A percentile compares a stretch with the other conserved stretches of the same genome.
phyloP scores from a whole-genome alignment of 2,888 invertebrate species.

The Leucania comma region DNA sequence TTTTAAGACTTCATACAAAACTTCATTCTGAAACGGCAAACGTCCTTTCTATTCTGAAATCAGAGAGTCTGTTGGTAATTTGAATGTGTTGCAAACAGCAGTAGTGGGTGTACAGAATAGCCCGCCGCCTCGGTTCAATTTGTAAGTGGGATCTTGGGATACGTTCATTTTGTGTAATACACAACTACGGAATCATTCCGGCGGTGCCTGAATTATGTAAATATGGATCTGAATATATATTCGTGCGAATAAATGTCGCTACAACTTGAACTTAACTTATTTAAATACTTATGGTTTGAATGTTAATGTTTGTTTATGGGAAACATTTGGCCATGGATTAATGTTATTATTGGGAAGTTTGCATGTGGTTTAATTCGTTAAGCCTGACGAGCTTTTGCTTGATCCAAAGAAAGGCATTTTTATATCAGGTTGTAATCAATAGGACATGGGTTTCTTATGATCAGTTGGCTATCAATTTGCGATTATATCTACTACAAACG shows the following conservation, averaged over 20 bases:
- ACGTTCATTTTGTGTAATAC: constrained; percentile 89
- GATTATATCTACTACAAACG: no score
- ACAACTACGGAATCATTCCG: constrained; percentile 84
- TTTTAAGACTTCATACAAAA: not conserved
- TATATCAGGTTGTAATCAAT: not conserved
- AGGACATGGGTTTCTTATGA: not conserved
- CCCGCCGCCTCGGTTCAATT: constrained; percentile 83
- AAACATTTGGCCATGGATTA: constrained; percentile 24
- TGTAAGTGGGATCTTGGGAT: constrained; percentile 90
- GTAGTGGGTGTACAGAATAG: constrained; percentile 76
- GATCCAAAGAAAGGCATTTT: not conserved
- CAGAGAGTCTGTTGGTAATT: constrained; percentile 7
- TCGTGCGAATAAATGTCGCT: constrained; percentile 74
- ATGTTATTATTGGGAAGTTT: not conserved
- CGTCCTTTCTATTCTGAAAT: not conserved
- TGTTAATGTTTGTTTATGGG: constrained; percentile 38
- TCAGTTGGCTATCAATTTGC: not conserved
- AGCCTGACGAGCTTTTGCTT: not conserved
- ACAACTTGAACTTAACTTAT: constrained; percentile 49
- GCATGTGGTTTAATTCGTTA: not conserved
- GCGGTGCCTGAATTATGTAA: constrained; percentile 86
- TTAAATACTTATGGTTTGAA: constrained; percentile 50
- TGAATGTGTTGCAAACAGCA: constrained; percentile 29
- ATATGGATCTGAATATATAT: constrained; percentile 71
- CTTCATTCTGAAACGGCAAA: not conserved